Evolutionary conservation across 2,113 vertebrate genomes (phyloP).

Genomic region (Callocephalon fimbriatum): DNA sequence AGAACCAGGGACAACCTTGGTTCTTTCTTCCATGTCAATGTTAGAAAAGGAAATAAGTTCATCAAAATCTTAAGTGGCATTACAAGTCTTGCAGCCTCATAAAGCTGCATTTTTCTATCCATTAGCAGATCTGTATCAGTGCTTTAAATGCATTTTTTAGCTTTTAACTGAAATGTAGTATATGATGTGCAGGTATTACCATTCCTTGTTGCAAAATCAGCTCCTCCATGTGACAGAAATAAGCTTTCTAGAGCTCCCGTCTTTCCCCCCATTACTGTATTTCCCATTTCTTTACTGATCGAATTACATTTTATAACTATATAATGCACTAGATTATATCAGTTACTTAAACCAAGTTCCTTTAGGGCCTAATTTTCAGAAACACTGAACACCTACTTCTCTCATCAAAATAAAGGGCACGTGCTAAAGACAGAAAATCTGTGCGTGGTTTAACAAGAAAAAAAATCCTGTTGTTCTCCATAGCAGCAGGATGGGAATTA

Average conservation of each 20-base stretch:
- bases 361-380: not conserved
- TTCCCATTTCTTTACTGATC: not conserved
- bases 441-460: not conserved
- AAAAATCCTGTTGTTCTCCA: not conserved
- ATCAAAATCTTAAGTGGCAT: not conserved
- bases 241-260: rapidly evolving
- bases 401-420: not conserved
- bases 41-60: not conserved
- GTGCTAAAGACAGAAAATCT: not conserved
- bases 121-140: not conserved
- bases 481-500: not conserved
- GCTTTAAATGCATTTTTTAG: not conserved
- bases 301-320: not conserved
- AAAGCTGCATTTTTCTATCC: not conserved
- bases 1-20: not conserved
- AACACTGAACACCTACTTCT: not conserved
- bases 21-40: not conserved
- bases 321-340: not conserved
- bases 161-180: not conserved
- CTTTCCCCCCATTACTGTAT: not conserved
- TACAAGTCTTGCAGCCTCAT: not conserved
- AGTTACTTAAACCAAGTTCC: not conserved
- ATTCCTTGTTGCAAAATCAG: not conserved
- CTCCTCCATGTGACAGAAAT: not conserved
- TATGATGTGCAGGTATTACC: not conserved